These are phyloP conservation scores for Meteorus sp. DNA, from an alignment of 1,140 invertebrate genomes.

Conservation along the genomic window DNA sequence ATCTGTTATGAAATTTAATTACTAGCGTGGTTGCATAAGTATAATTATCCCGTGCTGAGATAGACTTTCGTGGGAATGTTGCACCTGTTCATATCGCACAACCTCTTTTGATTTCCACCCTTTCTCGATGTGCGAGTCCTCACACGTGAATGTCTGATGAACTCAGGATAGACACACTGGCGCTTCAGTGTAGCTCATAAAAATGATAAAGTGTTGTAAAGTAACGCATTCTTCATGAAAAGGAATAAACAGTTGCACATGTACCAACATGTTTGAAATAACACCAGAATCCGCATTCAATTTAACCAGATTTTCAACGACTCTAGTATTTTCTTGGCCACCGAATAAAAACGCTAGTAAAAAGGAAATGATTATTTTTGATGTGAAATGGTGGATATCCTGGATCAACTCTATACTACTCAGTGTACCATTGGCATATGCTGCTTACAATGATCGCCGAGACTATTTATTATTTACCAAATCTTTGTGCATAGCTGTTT, in stretches of 20 bases:
- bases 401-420: conserved; percentile 12
- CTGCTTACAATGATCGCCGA: conserved; percentile 9
- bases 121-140: too few species aligned
- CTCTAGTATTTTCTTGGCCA: conserved; percentile 33
- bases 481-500: conserved; percentile 22
- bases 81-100: too few species aligned
- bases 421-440: conserved; percentile 19
- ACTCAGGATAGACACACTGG: too few species aligned
- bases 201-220: neutral
- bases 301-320: conserved; percentile 16
- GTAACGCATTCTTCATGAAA: neutral
- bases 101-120: too few species aligned
- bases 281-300: conserved; percentile 14
- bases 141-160: too few species aligned
- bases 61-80: too few species aligned
- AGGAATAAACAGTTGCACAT: neutral
- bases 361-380: conserved; percentile 2
- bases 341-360: conserved; percentile 6
- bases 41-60: too few species aligned
- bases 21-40: too few species aligned
- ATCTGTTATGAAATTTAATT: too few species aligned
- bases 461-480: conserved; percentile 22
- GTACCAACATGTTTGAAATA: neutral
- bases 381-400: conserved; percentile 26
- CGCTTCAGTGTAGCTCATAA: too few species aligned